phyloP scores from a whole-genome alignment of 1,140 invertebrate genomes.

The Drosophila saltans region DNA sequence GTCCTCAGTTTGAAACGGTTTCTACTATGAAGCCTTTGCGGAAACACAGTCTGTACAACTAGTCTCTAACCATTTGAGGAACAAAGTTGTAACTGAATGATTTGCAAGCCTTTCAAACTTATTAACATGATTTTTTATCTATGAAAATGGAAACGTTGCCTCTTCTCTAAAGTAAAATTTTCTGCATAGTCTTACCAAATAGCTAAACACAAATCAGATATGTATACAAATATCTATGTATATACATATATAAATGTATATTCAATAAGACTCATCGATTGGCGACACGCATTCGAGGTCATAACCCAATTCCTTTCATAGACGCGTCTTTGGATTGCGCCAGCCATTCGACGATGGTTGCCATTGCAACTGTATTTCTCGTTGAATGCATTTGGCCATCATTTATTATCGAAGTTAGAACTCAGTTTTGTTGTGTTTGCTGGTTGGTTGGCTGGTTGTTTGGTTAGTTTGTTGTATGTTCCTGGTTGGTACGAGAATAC shows the following conservation, averaged over 20 bases:
- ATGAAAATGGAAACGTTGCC: neutral
- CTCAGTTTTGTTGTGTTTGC: conserved; percentile 9
- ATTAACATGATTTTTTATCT: neutral
- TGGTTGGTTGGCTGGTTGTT: conserved; percentile 5
- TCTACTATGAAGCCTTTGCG: no score
- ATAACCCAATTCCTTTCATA: conserved; percentile 79
- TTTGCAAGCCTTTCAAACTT: no score
- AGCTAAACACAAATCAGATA: neutral
- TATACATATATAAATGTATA: neutral
- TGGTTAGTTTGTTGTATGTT: neutral
- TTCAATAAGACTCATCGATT: conserved; percentile 15
- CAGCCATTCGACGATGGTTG: conserved; percentile 42
- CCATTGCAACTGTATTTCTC: conserved; percentile 59
- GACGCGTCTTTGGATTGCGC: conserved; percentile 19
- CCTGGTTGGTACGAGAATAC: conserved; percentile 15
- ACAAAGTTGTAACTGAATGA: no score
- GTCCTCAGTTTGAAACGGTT: no score
- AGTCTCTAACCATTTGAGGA: no score
- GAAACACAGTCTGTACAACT: no score
- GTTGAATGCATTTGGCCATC: conserved; percentile 47
- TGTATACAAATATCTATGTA: neutral
- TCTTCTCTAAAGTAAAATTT: neutral
- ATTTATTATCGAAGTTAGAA: conserved; percentile 35
- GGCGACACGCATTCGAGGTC: conserved; percentile 82
- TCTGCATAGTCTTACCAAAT: neutral